A percentile compares a stretch with the other conserved stretches of the same genome.
phyloP scores from a whole-genome alignment of 1,140 invertebrate species.

The Brachionus manjavacas region DNA sequence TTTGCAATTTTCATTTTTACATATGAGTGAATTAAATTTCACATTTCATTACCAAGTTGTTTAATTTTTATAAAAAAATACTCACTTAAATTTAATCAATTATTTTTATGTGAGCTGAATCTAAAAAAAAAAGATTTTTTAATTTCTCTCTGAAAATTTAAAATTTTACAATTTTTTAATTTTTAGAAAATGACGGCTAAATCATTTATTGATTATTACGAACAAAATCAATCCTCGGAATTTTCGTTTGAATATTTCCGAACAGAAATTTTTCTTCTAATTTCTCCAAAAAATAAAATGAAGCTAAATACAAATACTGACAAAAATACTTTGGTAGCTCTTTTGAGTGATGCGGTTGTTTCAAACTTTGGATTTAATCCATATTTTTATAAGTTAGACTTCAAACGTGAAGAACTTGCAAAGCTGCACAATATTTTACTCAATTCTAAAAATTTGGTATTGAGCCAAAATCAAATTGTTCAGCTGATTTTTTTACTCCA shows the following conservation, averaged over 20 bases:
- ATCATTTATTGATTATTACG: neutral
- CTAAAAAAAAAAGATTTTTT: neutral
- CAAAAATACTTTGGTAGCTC: too few species aligned
- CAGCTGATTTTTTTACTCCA: too few species aligned
- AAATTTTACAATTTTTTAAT: neutral
- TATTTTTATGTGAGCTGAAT: neutral
- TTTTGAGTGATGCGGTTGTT: neutral
- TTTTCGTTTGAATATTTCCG: neutral
- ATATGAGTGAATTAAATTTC: too few species aligned
- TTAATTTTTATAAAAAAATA: too few species aligned
- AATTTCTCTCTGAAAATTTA: neutral
- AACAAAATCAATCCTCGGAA: neutral
- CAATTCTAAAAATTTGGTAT: too few species aligned
- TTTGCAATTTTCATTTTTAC: too few species aligned
- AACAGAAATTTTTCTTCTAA: neutral
- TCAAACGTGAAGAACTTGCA: neutral
- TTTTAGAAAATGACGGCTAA: neutral
- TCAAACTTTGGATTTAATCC: neutral
- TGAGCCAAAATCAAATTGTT: too few species aligned
- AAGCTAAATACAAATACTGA: too few species aligned
- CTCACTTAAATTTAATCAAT: too few species aligned
- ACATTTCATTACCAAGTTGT: too few species aligned
- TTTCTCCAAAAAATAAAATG: neutral
- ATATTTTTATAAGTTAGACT: neutral
- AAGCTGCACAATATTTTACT: neutral